Evolutionary conservation across 2,113 vertebrate genomes (phyloP).

Genomic region (Psammodynastes pulverulentus): DNA sequence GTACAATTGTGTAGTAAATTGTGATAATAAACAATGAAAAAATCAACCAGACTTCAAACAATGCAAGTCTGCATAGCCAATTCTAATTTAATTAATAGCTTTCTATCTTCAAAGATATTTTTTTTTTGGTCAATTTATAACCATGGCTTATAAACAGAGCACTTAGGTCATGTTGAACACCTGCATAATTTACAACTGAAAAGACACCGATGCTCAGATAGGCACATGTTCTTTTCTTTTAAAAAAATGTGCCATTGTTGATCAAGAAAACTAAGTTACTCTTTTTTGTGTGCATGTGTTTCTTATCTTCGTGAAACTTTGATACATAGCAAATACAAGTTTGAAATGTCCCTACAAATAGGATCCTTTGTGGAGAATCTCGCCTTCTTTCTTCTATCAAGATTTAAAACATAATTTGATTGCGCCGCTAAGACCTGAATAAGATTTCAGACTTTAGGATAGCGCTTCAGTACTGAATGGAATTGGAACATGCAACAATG

Average conservation of each 20-base stretch:
- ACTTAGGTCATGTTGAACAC: background rate
- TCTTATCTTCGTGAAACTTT: background rate
- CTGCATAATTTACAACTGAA: constrained; percentile 12
- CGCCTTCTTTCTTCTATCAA: constrained; percentile 10
- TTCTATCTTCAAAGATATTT: constrained; percentile 14
- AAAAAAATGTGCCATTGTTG: background rate
- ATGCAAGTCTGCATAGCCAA: constrained; percentile 9
- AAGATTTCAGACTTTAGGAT: background rate
- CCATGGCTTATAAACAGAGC: background rate
- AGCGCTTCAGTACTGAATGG: background rate
- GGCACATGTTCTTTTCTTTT: background rate
- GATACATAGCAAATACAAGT: background rate
- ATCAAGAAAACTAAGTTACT: background rate
- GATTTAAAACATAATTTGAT: background rate
- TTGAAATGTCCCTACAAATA: background rate
- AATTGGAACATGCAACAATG: background rate
- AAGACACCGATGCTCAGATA: background rate
- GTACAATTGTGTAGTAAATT: too few species aligned
- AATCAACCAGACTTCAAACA: constrained; percentile 30
- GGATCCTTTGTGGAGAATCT: background rate
- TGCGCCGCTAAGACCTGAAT: background rate
- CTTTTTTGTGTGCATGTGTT: background rate
- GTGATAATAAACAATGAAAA: constrained; percentile 22
- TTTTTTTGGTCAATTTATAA: background rate
- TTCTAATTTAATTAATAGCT: constrained; percentile 44